phyloP scores from a whole-genome alignment of 2,113 vertebrate species.

The Heterocephalus glaber region DNA sequence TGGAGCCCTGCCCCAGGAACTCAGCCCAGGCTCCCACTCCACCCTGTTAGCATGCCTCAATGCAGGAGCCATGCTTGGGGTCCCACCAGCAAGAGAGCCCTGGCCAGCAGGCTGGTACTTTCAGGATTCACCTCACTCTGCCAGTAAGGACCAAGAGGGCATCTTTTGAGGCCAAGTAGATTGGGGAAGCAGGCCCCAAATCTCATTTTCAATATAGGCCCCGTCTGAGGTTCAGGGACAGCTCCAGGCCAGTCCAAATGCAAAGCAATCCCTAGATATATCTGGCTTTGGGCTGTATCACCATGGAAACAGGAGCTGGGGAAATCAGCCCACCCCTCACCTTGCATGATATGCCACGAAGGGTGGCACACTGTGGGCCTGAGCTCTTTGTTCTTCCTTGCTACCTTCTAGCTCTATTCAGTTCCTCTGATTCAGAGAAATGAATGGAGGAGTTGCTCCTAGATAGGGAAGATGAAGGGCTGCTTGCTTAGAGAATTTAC shows the following conservation, averaged over 20 bases:
- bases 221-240: neutral
- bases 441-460: neutral
- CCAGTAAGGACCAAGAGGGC: neutral
- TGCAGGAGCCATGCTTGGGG: neutral
- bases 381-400: neutral
- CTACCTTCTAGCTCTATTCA: neutral
- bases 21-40: neutral
- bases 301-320: constrained; percentile 42
- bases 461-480: neutral
- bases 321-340: constrained; percentile 26
- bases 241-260: constrained; percentile 27
- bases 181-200: neutral
- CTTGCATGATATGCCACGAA: neutral
- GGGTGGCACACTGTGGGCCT: neutral
- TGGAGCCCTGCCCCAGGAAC: neutral
- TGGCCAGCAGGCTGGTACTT: neutral
- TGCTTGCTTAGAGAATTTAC: neutral
- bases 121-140: neutral
- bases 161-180: neutral
- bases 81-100: neutral
- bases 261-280: neutral
- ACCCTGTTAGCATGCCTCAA: neutral
- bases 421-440: neutral
- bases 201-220: neutral
- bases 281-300: neutral